Base-by-base conservation (phyloP, 2,888 invertebrate genomes). In the Seladonia tumulorum region DNA sequence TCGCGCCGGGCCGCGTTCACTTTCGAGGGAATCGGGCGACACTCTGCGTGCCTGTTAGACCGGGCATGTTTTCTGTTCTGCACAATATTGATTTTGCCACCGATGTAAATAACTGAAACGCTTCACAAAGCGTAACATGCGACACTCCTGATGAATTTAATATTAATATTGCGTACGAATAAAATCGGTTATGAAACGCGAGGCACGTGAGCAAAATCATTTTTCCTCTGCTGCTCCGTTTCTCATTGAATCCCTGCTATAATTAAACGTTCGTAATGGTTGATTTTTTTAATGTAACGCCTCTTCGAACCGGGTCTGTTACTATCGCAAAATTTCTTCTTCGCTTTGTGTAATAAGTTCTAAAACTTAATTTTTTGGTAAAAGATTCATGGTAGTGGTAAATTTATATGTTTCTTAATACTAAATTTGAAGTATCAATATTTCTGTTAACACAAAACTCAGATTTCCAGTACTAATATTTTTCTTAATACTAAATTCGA, bases 31-130 rank as follows among this genome's bases (percentile, higher is more conserved):
- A 0, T 45, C 39, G 18, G 25, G 63, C n/a, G 42, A 72, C 63
- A 42, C 39, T 39, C 22, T 5, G 68, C 68, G 39, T n/a, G 68
- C 39, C 42, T 42, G 42, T 22, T 39, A 70, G n/a, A 70, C 5
- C 2, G 7, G 63, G 42, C 42, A 22, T 22, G 29, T 39, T 68
- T 70, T 70, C 39, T 42, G 70, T 22, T 70, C 12, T 12, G 70
- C n/a, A n/a, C 22, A 42, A 70, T 70, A 70, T 70, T 42, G 70
- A 70, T 70, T 70, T 14, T 22, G 70, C 70, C 12, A 42, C 42
- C 22, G 70, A 70, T 70, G 39, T 22, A 57, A 57, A 57, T 57
- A 39, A 70, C 70, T 35, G 42, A 70, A 70, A 70, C 22, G 70
- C 22, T 42, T n/a, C 70, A 12, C 10, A 70, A n/a, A 70, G 70